Evolutionary conservation across 2,888 invertebrate species (phyloP), one percentile per base, ranked within the genome.

Genomic region (Sphaerophoria rueppellii): DNA sequence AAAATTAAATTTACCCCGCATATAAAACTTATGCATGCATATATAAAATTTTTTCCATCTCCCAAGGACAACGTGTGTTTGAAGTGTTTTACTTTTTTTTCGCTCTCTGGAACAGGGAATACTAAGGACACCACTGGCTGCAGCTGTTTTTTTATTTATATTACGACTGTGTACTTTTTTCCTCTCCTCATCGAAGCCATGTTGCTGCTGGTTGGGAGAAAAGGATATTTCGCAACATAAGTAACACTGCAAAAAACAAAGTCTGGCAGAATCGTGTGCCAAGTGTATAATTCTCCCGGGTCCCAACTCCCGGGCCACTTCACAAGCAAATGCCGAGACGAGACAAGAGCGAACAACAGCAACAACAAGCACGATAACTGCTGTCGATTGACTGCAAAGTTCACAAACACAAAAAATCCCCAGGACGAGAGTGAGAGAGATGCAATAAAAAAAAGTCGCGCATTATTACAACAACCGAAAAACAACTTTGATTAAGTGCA

Each of bases 401-500:
- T 75, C 72, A 73, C 61, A 72, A 43, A 43, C 11, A 14, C 6
- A 70, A 58, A 57, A 70, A 34, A 58, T 34, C 2, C 37, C 37
- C 60, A 40, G 12, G 40, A 40, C 40, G 60, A 24, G 24, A 24
- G 24, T 2, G 24, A 24, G 24, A 24, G 24, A 24, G 24, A 60
- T 60, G 60, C 40, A 6, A 80, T 65, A 77, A 82, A 72, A 80
- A 57, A 57, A 43, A 76, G 58, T 85, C 81, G 85, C 85, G 85
- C 85, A 85, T 85, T 85, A 81, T 85, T 85, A 85, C 85, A 85
- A 77, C 83, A 73, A 85, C 85, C 85, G 81, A 85, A 85, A 85
- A 85, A 81, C 85, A 85, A 85, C 81, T 85, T 85, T 85, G 85
- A 85, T 85, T 85, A 85, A 85, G 85, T 85, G 85, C 76, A 85